These are phyloP conservation scores for Sceliomorpha sp. DNA, from an alignment of 2,888 invertebrate species.

Conservation along the genomic window DNA sequence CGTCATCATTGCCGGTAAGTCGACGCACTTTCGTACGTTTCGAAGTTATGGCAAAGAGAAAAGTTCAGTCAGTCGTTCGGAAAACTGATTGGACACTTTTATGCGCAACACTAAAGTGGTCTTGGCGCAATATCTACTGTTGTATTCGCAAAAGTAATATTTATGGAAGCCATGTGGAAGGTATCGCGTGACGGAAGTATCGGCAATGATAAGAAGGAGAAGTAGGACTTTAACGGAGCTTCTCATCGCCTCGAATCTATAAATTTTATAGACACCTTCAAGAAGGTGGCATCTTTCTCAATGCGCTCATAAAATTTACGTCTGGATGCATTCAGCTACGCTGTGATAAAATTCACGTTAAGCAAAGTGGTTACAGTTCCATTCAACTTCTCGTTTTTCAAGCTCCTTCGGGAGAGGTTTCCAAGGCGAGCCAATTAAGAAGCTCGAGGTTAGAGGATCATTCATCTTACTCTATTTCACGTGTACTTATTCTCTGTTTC, in stretches of 20 bases:
- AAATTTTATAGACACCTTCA: constrained; percentile 63
- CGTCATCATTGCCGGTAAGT: constrained; percentile 93
- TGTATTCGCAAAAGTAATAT: constrained; percentile 33
- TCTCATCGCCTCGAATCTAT: constrained; percentile 57
- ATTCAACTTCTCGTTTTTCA: constrained; percentile 56
- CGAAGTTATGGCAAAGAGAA: constrained; percentile 3
- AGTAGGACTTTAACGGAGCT: constrained; percentile 27
- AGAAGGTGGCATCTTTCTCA: constrained; percentile 55
- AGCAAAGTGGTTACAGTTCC: constrained; percentile 66
- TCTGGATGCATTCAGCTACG: constrained; percentile 62
- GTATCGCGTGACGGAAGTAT: constrained; percentile 28
- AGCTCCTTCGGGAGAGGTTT: constrained; percentile 50
- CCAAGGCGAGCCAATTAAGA: constrained; percentile 68
- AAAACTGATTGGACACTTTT: constrained; percentile 16
- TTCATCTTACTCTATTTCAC: constrained; percentile 60
- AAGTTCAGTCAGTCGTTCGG: too few relatives aligned
- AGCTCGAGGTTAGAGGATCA: constrained; percentile 65
- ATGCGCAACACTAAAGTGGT: constrained; percentile 32
- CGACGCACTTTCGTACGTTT: too few relatives aligned
- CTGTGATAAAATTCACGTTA: constrained; percentile 69
- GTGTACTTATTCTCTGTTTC: constrained; percentile 14
- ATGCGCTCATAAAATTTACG: constrained; percentile 67
- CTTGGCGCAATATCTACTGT: constrained; percentile 27
- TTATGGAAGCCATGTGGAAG: constrained; percentile 36
- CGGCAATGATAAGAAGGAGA: constrained; percentile 22